These are phyloP conservation scores for Trachelus tabidus DNA, from an alignment of 2,888 invertebrate genomes.

Conservation along the genomic window DNA sequence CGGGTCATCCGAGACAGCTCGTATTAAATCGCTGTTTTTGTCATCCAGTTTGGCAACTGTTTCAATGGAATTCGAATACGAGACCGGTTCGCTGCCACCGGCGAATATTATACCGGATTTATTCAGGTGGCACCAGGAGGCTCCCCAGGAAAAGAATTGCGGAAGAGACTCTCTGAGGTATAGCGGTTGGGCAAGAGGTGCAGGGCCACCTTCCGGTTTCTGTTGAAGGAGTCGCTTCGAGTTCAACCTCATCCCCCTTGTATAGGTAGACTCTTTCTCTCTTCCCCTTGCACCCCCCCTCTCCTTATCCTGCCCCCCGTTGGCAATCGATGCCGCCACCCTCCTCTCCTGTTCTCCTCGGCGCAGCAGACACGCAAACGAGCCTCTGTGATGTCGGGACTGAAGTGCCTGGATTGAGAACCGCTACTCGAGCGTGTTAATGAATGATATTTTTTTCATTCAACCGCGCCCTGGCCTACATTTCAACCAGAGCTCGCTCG, in stretches of 20 bases:
- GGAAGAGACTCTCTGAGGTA: background rate
- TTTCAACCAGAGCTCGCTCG: constrained; percentile 43
- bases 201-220: background rate
- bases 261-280: background rate
- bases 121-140: background rate
- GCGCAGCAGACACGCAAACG: background rate
- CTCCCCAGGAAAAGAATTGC: background rate
- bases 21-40: background rate
- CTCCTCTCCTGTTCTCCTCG: background rate
- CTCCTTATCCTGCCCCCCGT: background rate
- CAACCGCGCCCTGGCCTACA: constrained; percentile 62
- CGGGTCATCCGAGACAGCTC: background rate
- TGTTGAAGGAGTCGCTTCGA: background rate
- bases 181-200: background rate
- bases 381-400: background rate
- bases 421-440: constrained; percentile 57
- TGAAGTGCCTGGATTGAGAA: constrained; percentile 38
- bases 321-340: background rate
- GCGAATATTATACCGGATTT: background rate
- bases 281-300: background rate
- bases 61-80: background rate
- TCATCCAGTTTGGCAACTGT: background rate
- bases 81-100: background rate
- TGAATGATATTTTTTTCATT: constrained; percentile 64
- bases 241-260: background rate